Evolutionary conservation across 2,113 vertebrate genomes (phyloP).

Genomic region (Odocoileus hemionus): DNA sequence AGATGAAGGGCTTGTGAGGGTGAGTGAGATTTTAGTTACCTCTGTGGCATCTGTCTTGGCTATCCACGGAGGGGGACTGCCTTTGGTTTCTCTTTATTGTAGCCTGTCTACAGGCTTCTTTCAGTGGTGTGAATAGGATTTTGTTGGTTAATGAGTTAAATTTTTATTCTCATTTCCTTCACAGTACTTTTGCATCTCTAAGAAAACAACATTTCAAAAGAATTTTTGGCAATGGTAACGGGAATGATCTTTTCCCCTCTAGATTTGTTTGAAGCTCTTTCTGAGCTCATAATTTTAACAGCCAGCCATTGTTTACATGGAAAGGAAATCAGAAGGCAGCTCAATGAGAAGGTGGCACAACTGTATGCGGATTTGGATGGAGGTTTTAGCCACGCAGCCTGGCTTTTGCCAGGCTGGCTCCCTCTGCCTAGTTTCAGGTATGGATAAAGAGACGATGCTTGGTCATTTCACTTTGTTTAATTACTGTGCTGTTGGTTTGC

Average conservation of each 20-base stretch:
- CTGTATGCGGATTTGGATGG: constrained; percentile 96
- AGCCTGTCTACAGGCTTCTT: neutral
- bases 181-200: neutral
- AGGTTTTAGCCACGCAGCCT: constrained; percentile 94
- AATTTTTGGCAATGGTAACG: constrained; percentile 4
- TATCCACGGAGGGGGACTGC: neutral
- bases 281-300: constrained; percentile 97
- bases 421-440: constrained; percentile 98
- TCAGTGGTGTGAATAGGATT: neutral
- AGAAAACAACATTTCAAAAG: neutral
- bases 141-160: neutral
- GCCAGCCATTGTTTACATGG: constrained; percentile 97
- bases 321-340: constrained; percentile 90
- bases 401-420: constrained; percentile 95
- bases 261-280: constrained; percentile 96
- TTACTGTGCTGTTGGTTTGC: neutral
- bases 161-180: neutral
- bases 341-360: constrained; percentile 91
- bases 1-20: neutral
- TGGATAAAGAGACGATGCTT: neutral
- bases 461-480: neutral
- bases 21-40: neutral
- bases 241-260: constrained; percentile 6
- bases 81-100: neutral
- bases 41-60: neutral